Evolutionary conservation across 2,888 invertebrate genomes (phyloP), one percentile per base, ranked within the genome.

Genomic region (Elysia crispata): DNA sequence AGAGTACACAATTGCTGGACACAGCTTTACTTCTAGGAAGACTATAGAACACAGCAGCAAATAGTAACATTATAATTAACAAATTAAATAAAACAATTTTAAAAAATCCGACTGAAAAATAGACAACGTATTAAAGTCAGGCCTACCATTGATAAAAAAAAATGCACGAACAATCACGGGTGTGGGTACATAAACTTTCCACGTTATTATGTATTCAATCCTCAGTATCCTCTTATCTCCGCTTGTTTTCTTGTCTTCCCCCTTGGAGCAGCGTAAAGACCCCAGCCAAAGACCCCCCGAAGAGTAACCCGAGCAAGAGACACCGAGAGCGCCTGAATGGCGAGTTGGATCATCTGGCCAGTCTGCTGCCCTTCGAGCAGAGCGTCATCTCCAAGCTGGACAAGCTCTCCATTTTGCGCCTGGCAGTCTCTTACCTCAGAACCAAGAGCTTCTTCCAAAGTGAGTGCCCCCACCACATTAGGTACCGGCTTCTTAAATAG

Each of bases 391-490:
- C 97, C 93, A 99, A 99, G 93, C 94, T 99, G 92, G 99, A 99
- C 94, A 95, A 99, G 90, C 95, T 99, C 86, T 98, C 98, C 92
- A 99, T 99, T 90, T 95, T 99, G 88, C 95, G 99, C 91, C 95
- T 99, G 85, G 98, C 98, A 79, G 99, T 99, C 93, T 98, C 98
- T 94, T 99, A 98, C 93, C 95, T 99, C 88, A 79, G 99, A 90
- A 99, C 98, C 91, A 99, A 99, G 94, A 98, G 98, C 94, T 99
- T 99, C 94, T 99, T 99, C 94, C 98, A 98, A 96, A 98, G 99
- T 99, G 93, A 94, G 95, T 90, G 25, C 0, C 5, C 3, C 41
- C 3, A 41, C 5, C 41, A 41, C 3, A 6, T 41, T 41, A 8
- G 3, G 60, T 60, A 23, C n/a, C n/a, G n/a, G n/a, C n/a, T n/a